phyloP scores from a whole-genome alignment of 2,797 vertebrate species.

The Catostomus latipinnis region DNA sequence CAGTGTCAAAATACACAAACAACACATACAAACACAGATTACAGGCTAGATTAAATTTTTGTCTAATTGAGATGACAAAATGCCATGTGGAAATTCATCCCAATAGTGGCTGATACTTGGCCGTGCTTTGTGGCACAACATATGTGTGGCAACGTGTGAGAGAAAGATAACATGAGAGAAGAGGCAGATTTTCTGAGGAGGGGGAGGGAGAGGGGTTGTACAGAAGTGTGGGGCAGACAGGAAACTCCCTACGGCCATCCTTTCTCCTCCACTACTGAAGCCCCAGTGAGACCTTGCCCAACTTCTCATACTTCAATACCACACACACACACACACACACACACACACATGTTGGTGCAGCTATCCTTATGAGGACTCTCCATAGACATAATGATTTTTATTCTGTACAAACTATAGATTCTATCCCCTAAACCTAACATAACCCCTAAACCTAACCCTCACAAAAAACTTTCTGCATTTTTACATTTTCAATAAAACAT shows the following conservation, averaged over 20 bases:
- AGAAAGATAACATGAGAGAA: slow-evolving; percentile 50
- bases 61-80: slow-evolving; percentile 22
- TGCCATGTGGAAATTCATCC: slow-evolving; percentile 13
- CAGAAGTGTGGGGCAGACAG: slow-evolving; percentile 37
- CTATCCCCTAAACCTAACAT: too few relatives aligned
- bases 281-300: not conserved
- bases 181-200: slow-evolving; percentile 15
- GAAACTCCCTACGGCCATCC: slow-evolving; percentile 42
- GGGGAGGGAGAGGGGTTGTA: not conserved
- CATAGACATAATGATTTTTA: too few relatives aligned
- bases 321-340: too few relatives aligned
- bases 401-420: too few relatives aligned
- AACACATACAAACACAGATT: not conserved
- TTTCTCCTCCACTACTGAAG: slow-evolving; percentile 12
- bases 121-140: slow-evolving; percentile 39
- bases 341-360: too few relatives aligned
- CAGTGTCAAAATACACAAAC: not conserved
- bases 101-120: slow-evolving; percentile 26
- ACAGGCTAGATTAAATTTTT: slow-evolving; percentile 34
- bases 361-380: too few relatives aligned
- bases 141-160: slow-evolving; percentile 52
- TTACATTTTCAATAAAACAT: too few relatives aligned
- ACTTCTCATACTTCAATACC: slow-evolving; percentile 13
- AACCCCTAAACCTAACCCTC: too few relatives aligned
- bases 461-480: too few relatives aligned